A percentile compares a stretch with the other conserved stretches of the same genome.
These are phyloP conservation scores for Lepus timidus DNA, from an alignment of 2,113 vertebrate genomes.

Conservation along the genomic window DNA sequence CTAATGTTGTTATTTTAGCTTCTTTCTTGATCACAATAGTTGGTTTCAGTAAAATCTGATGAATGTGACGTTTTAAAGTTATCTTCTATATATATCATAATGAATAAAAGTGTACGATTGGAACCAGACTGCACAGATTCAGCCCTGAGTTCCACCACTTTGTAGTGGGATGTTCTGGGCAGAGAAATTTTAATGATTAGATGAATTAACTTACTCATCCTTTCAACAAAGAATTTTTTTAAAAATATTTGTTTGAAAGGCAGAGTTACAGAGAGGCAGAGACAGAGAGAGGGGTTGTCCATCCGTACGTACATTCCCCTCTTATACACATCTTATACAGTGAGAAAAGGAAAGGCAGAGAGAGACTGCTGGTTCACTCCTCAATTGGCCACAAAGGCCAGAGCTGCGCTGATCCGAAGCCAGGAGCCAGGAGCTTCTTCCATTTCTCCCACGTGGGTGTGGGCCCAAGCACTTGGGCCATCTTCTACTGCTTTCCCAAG, in stretches of 20 bases:
- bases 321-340: no score
- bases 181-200: neutral
- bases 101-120: neutral
- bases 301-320: no score
- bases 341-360: no score
- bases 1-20: neutral
- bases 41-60: neutral
- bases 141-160: neutral
- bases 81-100: neutral
- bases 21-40: neutral
- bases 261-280: no score
- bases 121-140: neutral
- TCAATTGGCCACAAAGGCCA: no score
- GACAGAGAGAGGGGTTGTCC: no score
- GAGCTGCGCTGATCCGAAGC: no score
- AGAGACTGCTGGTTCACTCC: no score
- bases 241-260: neutral
- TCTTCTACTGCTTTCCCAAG: no score
- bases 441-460: no score
- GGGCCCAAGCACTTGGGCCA: no score
- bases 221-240: neutral
- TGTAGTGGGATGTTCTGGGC: neutral
- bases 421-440: no score
- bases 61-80: neutral
- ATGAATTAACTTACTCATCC: neutral